These are phyloP conservation scores for Melanotus villosus DNA, from an alignment of 2,888 invertebrate genomes.

Conservation along the genomic window DNA sequence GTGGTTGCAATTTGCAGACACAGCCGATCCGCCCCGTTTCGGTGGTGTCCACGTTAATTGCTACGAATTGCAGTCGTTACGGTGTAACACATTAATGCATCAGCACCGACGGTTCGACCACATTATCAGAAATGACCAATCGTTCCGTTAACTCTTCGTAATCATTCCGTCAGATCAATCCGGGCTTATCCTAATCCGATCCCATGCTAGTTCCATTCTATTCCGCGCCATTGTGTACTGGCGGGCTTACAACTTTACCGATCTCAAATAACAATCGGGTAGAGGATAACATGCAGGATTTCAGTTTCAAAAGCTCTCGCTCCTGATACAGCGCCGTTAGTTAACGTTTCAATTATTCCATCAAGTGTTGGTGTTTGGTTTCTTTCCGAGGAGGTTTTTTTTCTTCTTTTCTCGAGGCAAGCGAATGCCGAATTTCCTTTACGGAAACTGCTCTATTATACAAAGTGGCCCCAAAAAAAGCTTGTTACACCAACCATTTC, in stretches of 20 bases:
- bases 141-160: constrained; percentile 54
- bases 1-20: constrained; percentile 34
- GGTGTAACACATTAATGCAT: constrained; percentile 32
- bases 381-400: constrained; percentile 35
- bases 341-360: constrained; percentile 58
- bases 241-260: constrained; percentile 53
- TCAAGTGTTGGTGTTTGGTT: constrained; percentile 42
- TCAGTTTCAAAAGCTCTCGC: constrained; percentile 51
- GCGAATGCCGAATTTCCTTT: constrained; percentile 29
- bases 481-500: constrained; percentile 18
- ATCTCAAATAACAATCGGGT: constrained; percentile 51
- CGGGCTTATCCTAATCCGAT: constrained; percentile 55
- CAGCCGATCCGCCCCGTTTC: constrained; percentile 20
- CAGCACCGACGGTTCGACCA: constrained; percentile 18
- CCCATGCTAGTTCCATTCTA: constrained; percentile 50
- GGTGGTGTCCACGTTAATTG: constrained; percentile 32
- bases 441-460: constrained; percentile 38
- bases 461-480: constrained; percentile 36
- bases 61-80: constrained; percentile 37
- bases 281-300: constrained; percentile 55
- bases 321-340: constrained; percentile 52
- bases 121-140: constrained; percentile 54
- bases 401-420: constrained; percentile 2
- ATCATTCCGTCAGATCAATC: constrained; percentile 54
- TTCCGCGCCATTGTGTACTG: constrained; percentile 54